Conservation (phyloP, 2,888 invertebrate genomes). For the Ligdia adustata region DNA sequence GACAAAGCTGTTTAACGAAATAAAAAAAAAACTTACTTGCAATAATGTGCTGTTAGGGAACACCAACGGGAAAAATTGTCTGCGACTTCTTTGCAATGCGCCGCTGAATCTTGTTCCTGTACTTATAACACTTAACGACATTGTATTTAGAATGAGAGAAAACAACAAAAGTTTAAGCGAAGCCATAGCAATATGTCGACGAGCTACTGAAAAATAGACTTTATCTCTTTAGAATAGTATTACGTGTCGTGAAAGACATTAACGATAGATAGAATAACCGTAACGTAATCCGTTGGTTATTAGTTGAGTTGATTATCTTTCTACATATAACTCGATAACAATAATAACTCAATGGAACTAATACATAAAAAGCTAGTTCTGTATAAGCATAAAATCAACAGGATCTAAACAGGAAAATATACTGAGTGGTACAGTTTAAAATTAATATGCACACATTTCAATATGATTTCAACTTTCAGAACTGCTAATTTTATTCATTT, state of each 20-base stretch:
- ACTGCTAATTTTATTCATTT: no score
- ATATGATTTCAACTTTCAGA: no score
- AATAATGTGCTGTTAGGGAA: constrained; percentile 65
- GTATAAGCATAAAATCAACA: no score
- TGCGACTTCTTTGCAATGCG: constrained; percentile 49
- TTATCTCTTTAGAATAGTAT: constrained; percentile 3
- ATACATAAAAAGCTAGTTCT: no score
- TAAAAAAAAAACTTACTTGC: constrained; percentile 62
- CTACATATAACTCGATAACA: no score
- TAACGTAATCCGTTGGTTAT: no score
- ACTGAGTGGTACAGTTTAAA: no score
- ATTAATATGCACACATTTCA: no score
- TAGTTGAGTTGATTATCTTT: no score
- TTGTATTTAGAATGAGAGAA: constrained; percentile 8
- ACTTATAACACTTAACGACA: constrained; percentile 35
- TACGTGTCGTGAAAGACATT: constrained; percentile 9
- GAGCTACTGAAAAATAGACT: constrained; percentile 4
- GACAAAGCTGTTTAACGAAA: no score
- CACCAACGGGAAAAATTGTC: constrained; percentile 54
- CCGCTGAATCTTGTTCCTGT: constrained; percentile 39
- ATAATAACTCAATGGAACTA: no score
- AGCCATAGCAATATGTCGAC: constrained; percentile 7
- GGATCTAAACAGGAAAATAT: no score
- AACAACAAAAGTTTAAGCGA: neutral
- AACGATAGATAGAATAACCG: neutral